Evolutionary conservation across 2,888 invertebrate species (phyloP).

Genomic region (Diabrotica balteata): DNA sequence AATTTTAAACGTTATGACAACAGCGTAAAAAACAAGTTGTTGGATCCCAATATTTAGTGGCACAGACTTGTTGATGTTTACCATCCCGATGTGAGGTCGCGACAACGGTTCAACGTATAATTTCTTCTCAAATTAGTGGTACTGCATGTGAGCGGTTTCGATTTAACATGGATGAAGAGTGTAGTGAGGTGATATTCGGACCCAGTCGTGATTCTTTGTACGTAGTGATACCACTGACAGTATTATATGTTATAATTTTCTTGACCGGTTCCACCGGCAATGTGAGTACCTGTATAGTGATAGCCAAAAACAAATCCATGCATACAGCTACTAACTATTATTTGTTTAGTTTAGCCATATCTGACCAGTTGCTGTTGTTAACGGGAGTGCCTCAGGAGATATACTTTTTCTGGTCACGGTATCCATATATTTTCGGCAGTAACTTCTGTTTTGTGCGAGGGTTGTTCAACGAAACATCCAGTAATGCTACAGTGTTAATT

Average conservation of each 20-base stretch:
- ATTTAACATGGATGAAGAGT: slow-evolving; percentile 21
- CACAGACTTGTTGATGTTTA: slow-evolving; percentile 7
- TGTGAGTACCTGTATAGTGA: slow-evolving; percentile 84
- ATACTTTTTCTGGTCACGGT: slow-evolving; percentile 78
- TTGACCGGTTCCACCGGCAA: slow-evolving; percentile 82
- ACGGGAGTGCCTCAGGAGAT: slow-evolving; percentile 86
- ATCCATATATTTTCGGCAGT: slow-evolving; percentile 80
- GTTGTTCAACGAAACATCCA: slow-evolving; percentile 80
- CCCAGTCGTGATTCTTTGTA: slow-evolving; percentile 46
- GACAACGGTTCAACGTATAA: not conserved
- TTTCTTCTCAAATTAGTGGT: no score
- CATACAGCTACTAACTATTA: slow-evolving; percentile 84
- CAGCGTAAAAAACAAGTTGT: slow-evolving; percentile 17
- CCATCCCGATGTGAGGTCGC: slow-evolving; percentile 1
- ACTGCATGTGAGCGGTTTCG: not conserved
- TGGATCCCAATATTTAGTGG: not conserved
- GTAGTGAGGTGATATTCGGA: slow-evolving; percentile 40
- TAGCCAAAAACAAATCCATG: slow-evolving; percentile 82
- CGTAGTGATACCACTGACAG: slow-evolving; percentile 73
- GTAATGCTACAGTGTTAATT: slow-evolving; percentile 75
- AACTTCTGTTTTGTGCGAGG: slow-evolving; percentile 81
- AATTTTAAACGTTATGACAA: slow-evolving; percentile 12
- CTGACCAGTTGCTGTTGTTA: slow-evolving; percentile 78
- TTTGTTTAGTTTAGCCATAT: slow-evolving; percentile 83
- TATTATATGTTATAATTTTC: slow-evolving; percentile 80